These are phyloP conservation scores for Drosophila falleni DNA, from an alignment of 2,888 invertebrate genomes.

Conservation along the genomic window DNA sequence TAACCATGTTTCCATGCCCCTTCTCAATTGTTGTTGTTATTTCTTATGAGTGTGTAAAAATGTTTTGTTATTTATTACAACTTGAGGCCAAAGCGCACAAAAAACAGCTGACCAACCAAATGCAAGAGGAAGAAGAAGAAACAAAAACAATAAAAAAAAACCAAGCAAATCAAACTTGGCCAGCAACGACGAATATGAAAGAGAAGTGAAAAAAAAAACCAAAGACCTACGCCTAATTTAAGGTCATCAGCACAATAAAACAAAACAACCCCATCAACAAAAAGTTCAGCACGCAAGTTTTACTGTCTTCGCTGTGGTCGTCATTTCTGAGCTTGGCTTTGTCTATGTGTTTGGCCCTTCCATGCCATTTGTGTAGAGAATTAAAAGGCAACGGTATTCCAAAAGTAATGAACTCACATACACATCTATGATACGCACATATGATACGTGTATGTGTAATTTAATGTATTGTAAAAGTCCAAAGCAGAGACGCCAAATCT, in stretches of 20 bases:
- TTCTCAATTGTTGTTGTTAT: constrained; percentile 21
- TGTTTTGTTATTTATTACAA: constrained; percentile 68
- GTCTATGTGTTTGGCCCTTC: constrained; percentile 55
- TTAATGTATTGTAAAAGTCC: constrained; percentile 12
- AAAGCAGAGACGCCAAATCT: constrained; percentile 21
- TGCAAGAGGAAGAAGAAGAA: constrained; percentile 38
- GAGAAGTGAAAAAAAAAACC: constrained; percentile 25
- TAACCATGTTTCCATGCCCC: constrained; percentile 21
- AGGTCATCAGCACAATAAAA: constrained; percentile 83
- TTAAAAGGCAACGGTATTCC: constrained; percentile 68
- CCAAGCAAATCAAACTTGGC: constrained; percentile 49
- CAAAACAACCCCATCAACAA: constrained; percentile 57
- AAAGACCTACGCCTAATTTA: constrained; percentile 77
- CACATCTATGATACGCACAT: not conserved
- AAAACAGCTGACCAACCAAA: constrained; percentile 65
- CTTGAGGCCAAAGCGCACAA: constrained; percentile 52
- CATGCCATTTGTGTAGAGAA: constrained; percentile 68
- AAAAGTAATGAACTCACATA: constrained; percentile 56
- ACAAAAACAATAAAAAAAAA: constrained; percentile 32
- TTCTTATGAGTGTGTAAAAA: constrained; percentile 47
- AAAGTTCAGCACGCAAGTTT: constrained; percentile 68
- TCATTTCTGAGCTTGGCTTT: constrained; percentile 39
- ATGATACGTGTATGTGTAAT: not conserved
- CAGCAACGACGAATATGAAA: constrained; percentile 46
- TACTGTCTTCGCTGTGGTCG: constrained; percentile 47